Base-by-base conservation (phyloP, 2,888 invertebrate species). In the Aphodius sticticus region DNA sequence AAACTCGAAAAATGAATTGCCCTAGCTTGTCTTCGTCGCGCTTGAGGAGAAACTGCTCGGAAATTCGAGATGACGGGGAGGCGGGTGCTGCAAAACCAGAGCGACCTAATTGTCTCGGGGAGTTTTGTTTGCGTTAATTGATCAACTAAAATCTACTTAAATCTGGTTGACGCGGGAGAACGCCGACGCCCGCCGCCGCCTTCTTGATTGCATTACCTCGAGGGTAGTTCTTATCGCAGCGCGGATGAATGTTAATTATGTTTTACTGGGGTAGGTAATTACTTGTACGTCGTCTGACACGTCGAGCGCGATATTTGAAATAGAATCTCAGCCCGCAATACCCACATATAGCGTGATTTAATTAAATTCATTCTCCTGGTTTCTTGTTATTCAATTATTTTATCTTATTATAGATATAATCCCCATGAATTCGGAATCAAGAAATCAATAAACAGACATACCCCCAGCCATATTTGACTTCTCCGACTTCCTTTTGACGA, bases 91-190 rank as follows among this genome's bases (percentile, higher is more conserved):
- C 9, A 53, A n/a, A n/a, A 16, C 35, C 72, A 16, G 2, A 36
- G 16, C 35, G 74, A 69, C 16, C 78, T 78, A 78, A 78, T 78
- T 78, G 78, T 74, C 35, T 35, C 38, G 36, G 71, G 26, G 35
- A 72, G 53, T 70, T 76, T 79, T 76, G 71, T 76, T 79, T 76
- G 79, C 76, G 72, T 79, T 76, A 79, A 79, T 79, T 79, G 79
- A 79, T 79, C 79, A 78, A 53, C 71, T 70, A 70, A 71, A 69
- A 12, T 74, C 74, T 74, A 74, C 74, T 74, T 74, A 74, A 74
- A 74, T 74, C 74, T 74, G 74, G 26, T 74, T 74, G 74, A n/a
- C 16, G 35, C 71, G 26, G 71, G 26, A 71, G 35, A 71, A 35
- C 16, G 35, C 37, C 74, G 74, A 6, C 35, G n/a, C 36, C 16